phyloP scores from a whole-genome alignment of 2,113 vertebrate species.

The Chitala chitala region DNA sequence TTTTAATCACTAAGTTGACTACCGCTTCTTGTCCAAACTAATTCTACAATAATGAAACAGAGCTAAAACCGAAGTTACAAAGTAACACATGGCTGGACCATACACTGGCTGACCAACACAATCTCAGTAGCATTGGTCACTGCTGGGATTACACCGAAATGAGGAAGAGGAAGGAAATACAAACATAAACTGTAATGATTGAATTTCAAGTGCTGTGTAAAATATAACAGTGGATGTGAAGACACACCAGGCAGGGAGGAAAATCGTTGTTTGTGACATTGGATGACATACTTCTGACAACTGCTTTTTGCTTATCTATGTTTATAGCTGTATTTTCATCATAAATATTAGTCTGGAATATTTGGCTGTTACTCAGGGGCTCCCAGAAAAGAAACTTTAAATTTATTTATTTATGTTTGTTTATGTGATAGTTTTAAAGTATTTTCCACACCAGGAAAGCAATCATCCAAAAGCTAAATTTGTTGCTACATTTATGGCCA shows the following conservation, averaged over 20 bases:
- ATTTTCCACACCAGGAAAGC: constrained; percentile 5
- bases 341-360: background rate
- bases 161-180: background rate
- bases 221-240: background rate
- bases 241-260: background rate
- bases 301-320: background rate
- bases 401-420: background rate
- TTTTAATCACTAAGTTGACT: too few species aligned
- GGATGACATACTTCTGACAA: background rate
- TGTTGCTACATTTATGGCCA: constrained; percentile 26
- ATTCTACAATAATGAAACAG: too few species aligned
- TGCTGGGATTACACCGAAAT: background rate
- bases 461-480: constrained; percentile 14
- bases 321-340: background rate
- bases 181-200: background rate
- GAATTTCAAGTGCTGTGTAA: background rate
- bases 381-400: background rate
- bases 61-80: too few species aligned
- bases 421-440: background rate
- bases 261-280: background rate
- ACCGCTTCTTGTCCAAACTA: too few species aligned
- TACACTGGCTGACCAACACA: background rate
- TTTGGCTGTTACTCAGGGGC: background rate
- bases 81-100: too few species aligned
- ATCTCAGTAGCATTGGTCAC: background rate